Evolutionary conservation across 2,888 invertebrate genomes (phyloP).

Genomic region (Minunthozetes semirufus): DNA sequence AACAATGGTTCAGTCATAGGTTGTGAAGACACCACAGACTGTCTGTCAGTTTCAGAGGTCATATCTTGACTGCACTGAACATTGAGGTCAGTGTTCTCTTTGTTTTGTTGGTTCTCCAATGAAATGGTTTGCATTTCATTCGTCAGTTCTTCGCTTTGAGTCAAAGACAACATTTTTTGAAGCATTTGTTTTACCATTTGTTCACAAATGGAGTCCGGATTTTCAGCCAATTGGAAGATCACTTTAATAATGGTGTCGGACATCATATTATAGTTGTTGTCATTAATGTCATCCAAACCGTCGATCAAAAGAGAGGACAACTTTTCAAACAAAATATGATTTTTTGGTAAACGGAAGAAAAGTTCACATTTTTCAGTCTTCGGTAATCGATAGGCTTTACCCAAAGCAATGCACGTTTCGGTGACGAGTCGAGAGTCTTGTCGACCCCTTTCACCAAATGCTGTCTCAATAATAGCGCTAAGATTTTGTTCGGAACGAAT

Average conservation of each 20-base stretch:
- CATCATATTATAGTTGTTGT: constrained; percentile 56
- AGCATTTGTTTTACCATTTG: constrained; percentile 42
- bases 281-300: constrained; percentile 50
- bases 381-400: constrained; percentile 47
- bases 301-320: constrained; percentile 53
- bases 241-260: constrained; percentile 56
- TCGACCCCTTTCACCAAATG: constrained; percentile 56
- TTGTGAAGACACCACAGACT: background rate
- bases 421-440: constrained; percentile 55
- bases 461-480: constrained; percentile 64
- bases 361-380: constrained; percentile 43
- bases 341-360: constrained; percentile 51
- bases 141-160: background rate
- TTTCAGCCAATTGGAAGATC: constrained; percentile 58
- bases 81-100: background rate
- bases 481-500: constrained; percentile 56
- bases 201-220: constrained; percentile 54
- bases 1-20: background rate
- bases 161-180: constrained; percentile 1
- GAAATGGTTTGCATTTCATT: constrained; percentile 1
- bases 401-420: constrained; percentile 57
- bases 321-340: constrained; percentile 55
- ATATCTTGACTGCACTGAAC: background rate
- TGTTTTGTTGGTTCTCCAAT: background rate
- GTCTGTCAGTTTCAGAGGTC: background rate